A percentile compares a stretch with the other conserved stretches of the same genome.
Evolutionary conservation across 2,797 vertebrate genomes (phyloP).

Genomic region (Epinephelus awoara): DNA sequence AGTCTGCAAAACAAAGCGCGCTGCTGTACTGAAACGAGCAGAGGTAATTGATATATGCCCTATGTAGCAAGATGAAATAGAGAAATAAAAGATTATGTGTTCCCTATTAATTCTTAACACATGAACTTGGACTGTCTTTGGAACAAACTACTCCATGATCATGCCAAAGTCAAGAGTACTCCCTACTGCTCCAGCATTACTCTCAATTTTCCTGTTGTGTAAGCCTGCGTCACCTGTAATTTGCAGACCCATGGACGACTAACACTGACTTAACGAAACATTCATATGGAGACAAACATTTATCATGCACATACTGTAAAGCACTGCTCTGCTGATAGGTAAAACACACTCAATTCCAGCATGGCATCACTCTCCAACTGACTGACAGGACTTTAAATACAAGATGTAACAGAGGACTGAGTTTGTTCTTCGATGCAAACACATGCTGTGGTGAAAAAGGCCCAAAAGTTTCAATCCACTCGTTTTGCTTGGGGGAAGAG

Average conservation of each 20-base stretch:
- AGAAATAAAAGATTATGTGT: slow-evolving; percentile 5
- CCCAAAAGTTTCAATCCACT: neutral
- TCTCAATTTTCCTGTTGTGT: slow-evolving; percentile 2
- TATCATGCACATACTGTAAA: neutral
- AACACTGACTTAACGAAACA: neutral
- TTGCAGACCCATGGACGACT: neutral
- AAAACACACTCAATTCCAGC: neutral
- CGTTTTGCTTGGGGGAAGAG: neutral
- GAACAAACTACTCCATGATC: slow-evolving; percentile 1
- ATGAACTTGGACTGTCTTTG: slow-evolving; percentile 17
- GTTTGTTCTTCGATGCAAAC: too few species aligned
- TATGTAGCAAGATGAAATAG: slow-evolving; percentile 15
- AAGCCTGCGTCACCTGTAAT: neutral
- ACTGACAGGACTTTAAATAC: neutral
- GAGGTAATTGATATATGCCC: neutral
- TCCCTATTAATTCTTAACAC: slow-evolving; percentile 1
- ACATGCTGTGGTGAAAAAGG: neutral
- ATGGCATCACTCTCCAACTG: neutral
- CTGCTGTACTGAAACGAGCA: slow-evolving; percentile 1
- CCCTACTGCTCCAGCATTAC: neutral
- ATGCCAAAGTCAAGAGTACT: slow-evolving; percentile 24
- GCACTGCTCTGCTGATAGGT: neutral
- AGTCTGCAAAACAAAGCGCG: slow-evolving; percentile 27
- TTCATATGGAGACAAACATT: neutral
- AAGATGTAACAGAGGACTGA: neutral